Evolutionary conservation across 2,113 vertebrate species (phyloP).

Genomic region (Vulpes lagopus): DNA sequence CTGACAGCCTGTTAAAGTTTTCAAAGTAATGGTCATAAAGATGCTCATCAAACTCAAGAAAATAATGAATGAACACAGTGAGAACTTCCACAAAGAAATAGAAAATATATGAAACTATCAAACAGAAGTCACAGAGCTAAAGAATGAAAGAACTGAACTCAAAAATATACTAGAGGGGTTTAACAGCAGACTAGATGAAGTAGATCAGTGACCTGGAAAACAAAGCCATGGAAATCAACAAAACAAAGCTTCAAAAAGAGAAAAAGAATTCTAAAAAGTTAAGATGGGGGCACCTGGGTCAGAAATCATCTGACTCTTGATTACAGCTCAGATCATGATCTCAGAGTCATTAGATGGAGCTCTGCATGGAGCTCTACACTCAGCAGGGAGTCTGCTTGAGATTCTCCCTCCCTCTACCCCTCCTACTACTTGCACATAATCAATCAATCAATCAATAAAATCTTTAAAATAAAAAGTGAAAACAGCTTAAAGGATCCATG

Average conservation of each 20-base stretch:
- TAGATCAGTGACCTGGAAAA: background rate
- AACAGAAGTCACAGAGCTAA: background rate
- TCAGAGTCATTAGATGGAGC: background rate
- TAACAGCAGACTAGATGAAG: background rate
- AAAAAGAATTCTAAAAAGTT: background rate
- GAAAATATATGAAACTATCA: background rate
- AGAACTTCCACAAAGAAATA: background rate
- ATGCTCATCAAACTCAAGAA: background rate
- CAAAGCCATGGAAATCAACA: background rate
- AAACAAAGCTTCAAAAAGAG: background rate
- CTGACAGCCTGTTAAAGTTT: background rate
- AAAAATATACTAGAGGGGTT: background rate
- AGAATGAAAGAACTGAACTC: background rate
- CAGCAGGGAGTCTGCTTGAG: background rate
- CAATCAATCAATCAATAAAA: background rate
- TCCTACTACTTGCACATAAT: background rate
- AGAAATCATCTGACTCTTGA: background rate
- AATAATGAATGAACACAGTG: background rate
- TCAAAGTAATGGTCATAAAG: background rate
- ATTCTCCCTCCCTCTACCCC: background rate
- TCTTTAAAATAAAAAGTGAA: background rate
- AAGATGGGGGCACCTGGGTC: background rate
- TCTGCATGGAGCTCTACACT: background rate
- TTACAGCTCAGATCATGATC: background rate
- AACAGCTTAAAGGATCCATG: background rate